Base-by-base conservation (phyloP, 2,797 vertebrate species). In the Distichodus sexfasciatus region DNA sequence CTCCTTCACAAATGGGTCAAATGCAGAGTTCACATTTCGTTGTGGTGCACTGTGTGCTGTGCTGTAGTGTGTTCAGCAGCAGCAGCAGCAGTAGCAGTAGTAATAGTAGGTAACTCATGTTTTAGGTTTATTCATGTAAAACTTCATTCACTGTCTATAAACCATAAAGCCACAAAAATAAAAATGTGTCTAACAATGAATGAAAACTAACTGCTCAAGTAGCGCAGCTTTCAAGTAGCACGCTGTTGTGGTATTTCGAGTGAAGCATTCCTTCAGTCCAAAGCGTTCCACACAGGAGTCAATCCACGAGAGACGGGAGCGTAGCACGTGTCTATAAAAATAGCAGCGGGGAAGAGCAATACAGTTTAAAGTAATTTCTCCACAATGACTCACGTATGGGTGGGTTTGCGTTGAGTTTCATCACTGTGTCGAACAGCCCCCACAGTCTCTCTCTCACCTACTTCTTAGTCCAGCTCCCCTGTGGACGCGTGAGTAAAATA, bases 391-490 rank as follows among this genome's bases (percentile, higher is more conserved):
- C 29, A 68, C 31, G 43, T 36, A 44, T 10, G 48, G 67, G 23
- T 61, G 33, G 23, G 33, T 31, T 77, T 72, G 60, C 59, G 41
- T 72, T 44, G 58, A 24, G 72, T 72, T 80, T 80, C 69, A 75
- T 73, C 66, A 77, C 59, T 62, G 66, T 23, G 24, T 43, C 19
- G 57, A 68, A 70, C n/a, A 58, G 61, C 59, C 74, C 66, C 68
- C 17, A 53, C 64, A 67, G 50, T 67, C 43, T 71, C 33, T 71
- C 33, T 36, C 76, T 87, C 84, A 88, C 85, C 80, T 87, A 83
- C 83, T 66, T 83, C 82, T 87, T 81, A 85, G 80, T 76, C 79
- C 61, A 69, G 79, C 80, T 89, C 84, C 84, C 84, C 80, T 72
- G 80, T 83, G 82, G 80, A 84, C 48, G n/a, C 50, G 31, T 57